These are phyloP conservation scores for Coturnix japonica DNA, from an alignment of 2,113 vertebrate species.

Conservation along the genomic window DNA sequence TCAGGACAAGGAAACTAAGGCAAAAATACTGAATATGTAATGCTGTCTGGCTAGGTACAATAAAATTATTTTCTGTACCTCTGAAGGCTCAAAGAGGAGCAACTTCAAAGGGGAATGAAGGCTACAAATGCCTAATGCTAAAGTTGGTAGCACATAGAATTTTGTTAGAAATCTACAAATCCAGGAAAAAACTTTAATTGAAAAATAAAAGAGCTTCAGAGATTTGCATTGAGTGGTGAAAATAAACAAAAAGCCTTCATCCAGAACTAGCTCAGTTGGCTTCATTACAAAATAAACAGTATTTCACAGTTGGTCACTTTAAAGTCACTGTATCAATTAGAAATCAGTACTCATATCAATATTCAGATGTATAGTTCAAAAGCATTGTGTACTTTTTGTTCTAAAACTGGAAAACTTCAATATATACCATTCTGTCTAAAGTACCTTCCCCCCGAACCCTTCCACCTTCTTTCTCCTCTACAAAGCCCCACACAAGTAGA, in stretches of 20 bases:
- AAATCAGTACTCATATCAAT: not conserved
- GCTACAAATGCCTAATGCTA: not conserved
- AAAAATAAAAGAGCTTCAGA: not conserved
- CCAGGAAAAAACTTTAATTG: not conserved
- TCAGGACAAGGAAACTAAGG: not conserved
- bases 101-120: not conserved
- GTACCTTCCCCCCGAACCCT: not conserved
- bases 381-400: not conserved
- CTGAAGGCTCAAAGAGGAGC: not conserved
- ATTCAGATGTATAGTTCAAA: not conserved
- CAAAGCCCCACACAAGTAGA: not conserved
- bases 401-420: not conserved
- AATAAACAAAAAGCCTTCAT: not conserved
- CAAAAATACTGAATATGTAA: not conserved
- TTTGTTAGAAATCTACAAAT: not conserved
- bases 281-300: not conserved
- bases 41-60: not conserved
- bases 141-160: not conserved
- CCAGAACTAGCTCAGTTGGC: not conserved
- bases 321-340: not conserved
- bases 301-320: not conserved
- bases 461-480: not conserved
- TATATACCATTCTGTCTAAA: not conserved
- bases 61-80: not conserved
- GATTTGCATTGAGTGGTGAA: not conserved